Conservation (phyloP, 35 echinoderm and acorn worm genomes). For the Lytechinus pictus region DNA sequence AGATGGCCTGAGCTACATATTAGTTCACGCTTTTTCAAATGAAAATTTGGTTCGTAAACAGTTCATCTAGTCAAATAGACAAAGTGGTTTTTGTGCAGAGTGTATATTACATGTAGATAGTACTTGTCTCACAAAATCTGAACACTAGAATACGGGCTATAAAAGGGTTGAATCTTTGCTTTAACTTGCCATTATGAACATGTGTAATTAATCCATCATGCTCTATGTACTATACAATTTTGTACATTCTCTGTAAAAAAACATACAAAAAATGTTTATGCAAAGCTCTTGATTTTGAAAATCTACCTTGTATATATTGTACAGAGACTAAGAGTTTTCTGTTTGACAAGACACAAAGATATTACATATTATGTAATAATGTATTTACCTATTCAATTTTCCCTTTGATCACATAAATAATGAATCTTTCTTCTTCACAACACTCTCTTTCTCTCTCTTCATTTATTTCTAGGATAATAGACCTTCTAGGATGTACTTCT, state of each 20-base stretch:
- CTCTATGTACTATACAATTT: background rate
- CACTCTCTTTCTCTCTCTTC: background rate
- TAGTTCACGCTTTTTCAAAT: too few relatives aligned
- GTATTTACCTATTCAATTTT: background rate
- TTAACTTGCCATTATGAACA: background rate
- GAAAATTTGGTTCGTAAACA: too few relatives aligned
- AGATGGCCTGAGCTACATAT: too few relatives aligned
- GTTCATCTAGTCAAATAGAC: too few relatives aligned
- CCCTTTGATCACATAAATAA: background rate
- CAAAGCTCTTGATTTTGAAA: background rate
- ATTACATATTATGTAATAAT: background rate
- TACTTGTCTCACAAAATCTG: too few relatives aligned
- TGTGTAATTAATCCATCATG: background rate
- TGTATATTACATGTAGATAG: too few relatives aligned
- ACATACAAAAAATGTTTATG: background rate
- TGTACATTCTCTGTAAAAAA: background rate
- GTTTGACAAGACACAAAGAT: background rate
- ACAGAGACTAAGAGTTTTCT: background rate
- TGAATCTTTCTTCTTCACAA: background rate
- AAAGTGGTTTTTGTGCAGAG: too few relatives aligned
- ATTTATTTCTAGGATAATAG: too few relatives aligned
- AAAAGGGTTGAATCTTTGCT: constrained; percentile 1
- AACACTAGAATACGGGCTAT: too few relatives aligned
- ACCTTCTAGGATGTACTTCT: background rate
- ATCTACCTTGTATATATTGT: background rate